phyloP scores from a whole-genome alignment of 2,797 vertebrate species.

The Nyctalus aviator region DNA sequence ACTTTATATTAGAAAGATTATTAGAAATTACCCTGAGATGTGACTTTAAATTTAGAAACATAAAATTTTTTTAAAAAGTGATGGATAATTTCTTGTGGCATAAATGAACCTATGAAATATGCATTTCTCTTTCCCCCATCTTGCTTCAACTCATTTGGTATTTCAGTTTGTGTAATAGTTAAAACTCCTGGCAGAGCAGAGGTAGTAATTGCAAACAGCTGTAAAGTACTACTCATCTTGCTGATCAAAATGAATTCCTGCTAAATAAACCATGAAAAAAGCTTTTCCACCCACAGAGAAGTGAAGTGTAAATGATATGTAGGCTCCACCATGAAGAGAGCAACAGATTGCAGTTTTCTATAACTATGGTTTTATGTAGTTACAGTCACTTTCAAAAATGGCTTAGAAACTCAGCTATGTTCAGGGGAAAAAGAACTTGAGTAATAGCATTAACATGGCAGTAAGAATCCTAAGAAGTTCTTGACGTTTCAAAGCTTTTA shows the following conservation, averaged over 20 bases:
- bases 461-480: constrained; percentile 79
- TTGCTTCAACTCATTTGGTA: constrained; percentile 82
- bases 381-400: constrained; percentile 85
- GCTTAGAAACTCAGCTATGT: constrained; percentile 81
- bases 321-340: constrained; percentile 91
- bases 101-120: constrained; percentile 81
- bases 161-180: constrained; percentile 89
- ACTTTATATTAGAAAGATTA: constrained; percentile 21
- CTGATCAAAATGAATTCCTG: constrained; percentile 98
- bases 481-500: constrained; percentile 61
- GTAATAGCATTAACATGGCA: constrained; percentile 72
- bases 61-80: not conserved
- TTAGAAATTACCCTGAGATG: constrained; percentile 56
- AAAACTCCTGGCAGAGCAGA: constrained; percentile 93
- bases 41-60: constrained; percentile 60
- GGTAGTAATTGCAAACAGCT: constrained; percentile 95
- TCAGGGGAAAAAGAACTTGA: constrained; percentile 80
- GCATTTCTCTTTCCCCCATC: constrained; percentile 79
- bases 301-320: constrained; percentile 93
- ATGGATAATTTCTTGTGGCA: constrained; percentile 81
- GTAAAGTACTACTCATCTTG: constrained; percentile 95
- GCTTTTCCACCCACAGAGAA: constrained; percentile 94
- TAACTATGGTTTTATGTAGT: constrained; percentile 84
- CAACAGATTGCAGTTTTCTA: constrained; percentile 93
- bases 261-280: constrained; percentile 99